These are phyloP conservation scores for Coptodon bakossiorum DNA, from an alignment of 2,113 vertebrate genomes.

Conservation along the genomic window DNA sequence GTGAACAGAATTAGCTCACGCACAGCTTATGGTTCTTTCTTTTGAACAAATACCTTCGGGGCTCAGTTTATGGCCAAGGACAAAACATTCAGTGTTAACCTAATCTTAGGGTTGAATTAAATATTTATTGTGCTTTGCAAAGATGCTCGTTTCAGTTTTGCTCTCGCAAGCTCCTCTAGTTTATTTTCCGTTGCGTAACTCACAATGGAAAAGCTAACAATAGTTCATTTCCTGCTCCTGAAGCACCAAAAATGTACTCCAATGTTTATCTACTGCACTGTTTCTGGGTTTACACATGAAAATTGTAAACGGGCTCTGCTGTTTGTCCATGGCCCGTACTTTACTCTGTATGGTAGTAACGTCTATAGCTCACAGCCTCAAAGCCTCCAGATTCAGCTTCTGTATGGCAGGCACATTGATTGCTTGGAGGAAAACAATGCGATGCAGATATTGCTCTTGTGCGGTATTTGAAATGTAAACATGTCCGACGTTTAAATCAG, in stretches of 20 bases:
- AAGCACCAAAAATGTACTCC: constrained; percentile 10
- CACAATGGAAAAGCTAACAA: constrained; percentile 44
- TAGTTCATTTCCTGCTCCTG: constrained; percentile 36
- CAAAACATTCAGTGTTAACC: constrained; percentile 18
- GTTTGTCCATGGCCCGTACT: background rate
- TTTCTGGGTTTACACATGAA: constrained; percentile 27
- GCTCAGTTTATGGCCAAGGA: constrained; percentile 36
- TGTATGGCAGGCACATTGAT: background rate
- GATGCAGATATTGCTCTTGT: background rate
- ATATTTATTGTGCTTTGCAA: constrained; percentile 63
- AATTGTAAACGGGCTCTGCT: constrained; percentile 3
- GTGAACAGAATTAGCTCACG: constrained; percentile 16
- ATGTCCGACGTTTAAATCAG: constrained; percentile 4
- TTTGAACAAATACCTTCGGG: constrained; percentile 42
- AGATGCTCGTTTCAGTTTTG: constrained; percentile 53
- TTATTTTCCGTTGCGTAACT: constrained; percentile 24
- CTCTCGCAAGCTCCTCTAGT: constrained; percentile 20
- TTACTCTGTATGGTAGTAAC: background rate
- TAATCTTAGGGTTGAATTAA: constrained; percentile 52
- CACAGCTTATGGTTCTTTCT: constrained; percentile 29
- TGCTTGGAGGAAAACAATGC: background rate
- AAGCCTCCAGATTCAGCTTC: constrained; percentile 9
- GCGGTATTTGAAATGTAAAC: constrained; percentile 24
- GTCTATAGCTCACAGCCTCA: background rate
- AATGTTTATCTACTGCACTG: background rate